phyloP scores from a whole-genome alignment of 1,140 invertebrate genomes.

The Trachelipus rathkii region DNA sequence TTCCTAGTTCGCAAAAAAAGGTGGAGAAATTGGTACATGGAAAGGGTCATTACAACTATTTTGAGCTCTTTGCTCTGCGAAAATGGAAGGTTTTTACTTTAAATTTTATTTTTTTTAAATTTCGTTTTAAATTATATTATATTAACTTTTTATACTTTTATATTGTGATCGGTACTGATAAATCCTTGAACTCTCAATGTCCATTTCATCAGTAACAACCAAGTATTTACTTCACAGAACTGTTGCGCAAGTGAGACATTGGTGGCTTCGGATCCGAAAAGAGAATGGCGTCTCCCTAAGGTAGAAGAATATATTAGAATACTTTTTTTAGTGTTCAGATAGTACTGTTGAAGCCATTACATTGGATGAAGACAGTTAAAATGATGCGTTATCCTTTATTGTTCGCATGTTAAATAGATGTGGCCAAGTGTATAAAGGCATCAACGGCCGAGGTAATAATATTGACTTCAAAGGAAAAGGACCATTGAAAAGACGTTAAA shows the following conservation, averaged over 20 bases:
- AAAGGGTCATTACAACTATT: constrained; percentile 56
- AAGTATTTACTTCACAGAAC: constrained; percentile 51
- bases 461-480: constrained; percentile 71
- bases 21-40: constrained; percentile 61
- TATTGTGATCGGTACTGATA: no score
- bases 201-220: no score
- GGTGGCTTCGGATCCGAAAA: constrained; percentile 85
- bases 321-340: constrained; percentile 61
- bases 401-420: constrained; percentile 83
- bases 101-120: background rate
- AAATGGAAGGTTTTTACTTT: constrained; percentile 56
- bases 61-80: constrained; percentile 69
- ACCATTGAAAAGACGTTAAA: constrained; percentile 69
- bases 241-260: constrained; percentile 78
- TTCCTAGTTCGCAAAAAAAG: constrained; percentile 60
- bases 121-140: background rate
- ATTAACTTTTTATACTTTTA: no score
- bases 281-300: constrained; percentile 79
- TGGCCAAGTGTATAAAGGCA: constrained; percentile 72
- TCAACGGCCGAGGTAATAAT: constrained; percentile 75
- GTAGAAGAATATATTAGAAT: constrained; percentile 73
- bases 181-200: no score
- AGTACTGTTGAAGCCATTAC: constrained; percentile 70
- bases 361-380: constrained; percentile 63
- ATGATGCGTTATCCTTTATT: constrained; percentile 78